Evolutionary conservation across 2,797 vertebrate genomes (phyloP).

Genomic region (Pachyuromys duprasi): DNA sequence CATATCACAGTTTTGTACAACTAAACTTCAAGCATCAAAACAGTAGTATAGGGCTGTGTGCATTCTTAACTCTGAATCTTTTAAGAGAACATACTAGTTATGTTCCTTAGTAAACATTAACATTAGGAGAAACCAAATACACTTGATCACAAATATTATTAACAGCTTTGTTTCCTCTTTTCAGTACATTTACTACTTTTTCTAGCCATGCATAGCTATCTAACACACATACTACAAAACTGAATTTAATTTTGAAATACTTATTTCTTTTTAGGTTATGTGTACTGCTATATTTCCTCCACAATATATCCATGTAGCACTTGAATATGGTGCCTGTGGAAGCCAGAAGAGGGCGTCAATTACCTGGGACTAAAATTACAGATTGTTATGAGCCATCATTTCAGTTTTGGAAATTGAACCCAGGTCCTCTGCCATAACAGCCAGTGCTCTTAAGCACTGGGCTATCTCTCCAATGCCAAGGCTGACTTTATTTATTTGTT

Average conservation of each 20-base stretch:
- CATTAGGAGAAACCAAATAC: neutral
- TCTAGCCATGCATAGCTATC: neutral
- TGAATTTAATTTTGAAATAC: neutral
- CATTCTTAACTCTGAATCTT: slow-evolving; percentile 29
- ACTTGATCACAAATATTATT: neutral
- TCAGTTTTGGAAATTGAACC: neutral
- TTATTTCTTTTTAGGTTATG: neutral
- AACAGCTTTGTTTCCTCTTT: slow-evolving; percentile 28
- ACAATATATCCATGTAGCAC: neutral
- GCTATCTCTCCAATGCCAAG: neutral
- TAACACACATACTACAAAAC: slow-evolving; percentile 8
- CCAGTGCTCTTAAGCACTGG: neutral
- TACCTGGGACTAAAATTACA: neutral
- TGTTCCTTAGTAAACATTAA: slow-evolving; percentile 53
- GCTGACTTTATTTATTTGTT: neutral
- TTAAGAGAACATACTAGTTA: neutral
- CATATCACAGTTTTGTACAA: neutral
- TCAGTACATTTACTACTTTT: neutral
- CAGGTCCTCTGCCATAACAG: neutral
- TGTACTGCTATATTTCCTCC: neutral
- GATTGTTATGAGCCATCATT: neutral
- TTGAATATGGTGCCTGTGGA: neutral
- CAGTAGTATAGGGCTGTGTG: neutral
- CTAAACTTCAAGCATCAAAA: slow-evolving; percentile 28
- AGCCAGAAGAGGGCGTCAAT: neutral